Base-by-base conservation (phyloP, 2,888 invertebrate species). In the Odontocolon sp. region DNA sequence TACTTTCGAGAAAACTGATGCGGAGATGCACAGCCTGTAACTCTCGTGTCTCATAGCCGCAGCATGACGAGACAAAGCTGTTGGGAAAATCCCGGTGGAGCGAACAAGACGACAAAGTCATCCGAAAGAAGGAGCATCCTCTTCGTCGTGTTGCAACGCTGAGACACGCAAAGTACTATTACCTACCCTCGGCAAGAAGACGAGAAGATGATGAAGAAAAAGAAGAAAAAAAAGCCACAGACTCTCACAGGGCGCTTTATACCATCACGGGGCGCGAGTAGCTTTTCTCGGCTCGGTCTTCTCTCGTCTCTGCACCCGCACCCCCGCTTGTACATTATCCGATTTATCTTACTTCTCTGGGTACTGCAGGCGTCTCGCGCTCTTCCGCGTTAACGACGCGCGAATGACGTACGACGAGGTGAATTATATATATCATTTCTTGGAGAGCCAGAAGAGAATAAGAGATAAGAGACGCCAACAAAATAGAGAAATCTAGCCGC, bases 321-420 rank as follows among this genome's bases (percentile, higher is more conserved):
- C n/a, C 14, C 52, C 21, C 31, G 47, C 36, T 54, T 63, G 57
- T 70, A 56, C 38, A 78, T 69, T 77, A 78, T 71, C 73, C 61
- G 57, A 71, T 80, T 79, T 77, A 80, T 80, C 72, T 80, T 80
- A 69, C 70, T 71, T 74, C 66, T 69, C 56, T 21, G 74, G 67
- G 69, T 57, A 67, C 76, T 45, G 61, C 36, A 21, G 50, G 50
- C 72, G 68, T 77, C 57, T 78, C 73, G 75, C 73, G 75, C 69
- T 77, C 72, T 78, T 77, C 80, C 78, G 69, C 81, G 80, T 80
- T 80, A 81, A 81, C 81, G 81, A 81, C 78, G 81, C 81, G 80
- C 78, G 74, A 81, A 81, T 81, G 81, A 81, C 81, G 73, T 80
- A 81, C 75, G 80, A 76, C 69, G 61, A 72, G 18, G n/a, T 38